Conservation (phyloP, 2,113 vertebrate genomes). For the Macquaria ambigua region DNA sequence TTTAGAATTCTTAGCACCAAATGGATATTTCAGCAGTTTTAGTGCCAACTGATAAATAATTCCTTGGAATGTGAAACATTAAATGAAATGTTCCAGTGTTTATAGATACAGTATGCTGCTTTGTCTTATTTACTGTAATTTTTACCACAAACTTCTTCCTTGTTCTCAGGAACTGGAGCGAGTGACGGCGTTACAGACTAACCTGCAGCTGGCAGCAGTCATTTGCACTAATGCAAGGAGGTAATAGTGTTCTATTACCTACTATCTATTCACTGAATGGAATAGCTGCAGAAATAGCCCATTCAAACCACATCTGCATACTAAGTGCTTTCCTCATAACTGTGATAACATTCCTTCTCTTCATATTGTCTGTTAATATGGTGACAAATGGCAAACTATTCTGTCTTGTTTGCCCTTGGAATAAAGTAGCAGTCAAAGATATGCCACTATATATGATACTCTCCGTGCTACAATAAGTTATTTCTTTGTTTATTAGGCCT, state of each 20-base stretch:
- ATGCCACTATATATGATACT: neutral
- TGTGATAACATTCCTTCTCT: neutral
- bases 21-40: neutral
- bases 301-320: constrained; percentile 26
- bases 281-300: constrained; percentile 20
- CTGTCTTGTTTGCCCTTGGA: neutral
- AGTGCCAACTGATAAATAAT: neutral
- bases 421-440: neutral
- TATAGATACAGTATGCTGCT: neutral
- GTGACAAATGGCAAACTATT: neutral
- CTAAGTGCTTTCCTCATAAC: constrained; percentile 15
- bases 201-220: constrained; percentile 95
- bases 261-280: constrained; percentile 1
- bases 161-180: constrained; percentile 93
- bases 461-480: neutral
- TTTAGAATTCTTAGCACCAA: neutral
- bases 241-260: constrained; percentile 76
- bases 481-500: neutral
- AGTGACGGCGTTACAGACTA: constrained; percentile 93
- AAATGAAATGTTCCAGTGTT: neutral
- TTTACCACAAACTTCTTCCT: neutral
- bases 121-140: neutral
- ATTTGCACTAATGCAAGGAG: constrained; percentile 98
- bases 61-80: neutral
- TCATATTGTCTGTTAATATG: neutral